phyloP scores from a whole-genome alignment of 2,888 invertebrate species.

The Brenthis daphne region DNA sequence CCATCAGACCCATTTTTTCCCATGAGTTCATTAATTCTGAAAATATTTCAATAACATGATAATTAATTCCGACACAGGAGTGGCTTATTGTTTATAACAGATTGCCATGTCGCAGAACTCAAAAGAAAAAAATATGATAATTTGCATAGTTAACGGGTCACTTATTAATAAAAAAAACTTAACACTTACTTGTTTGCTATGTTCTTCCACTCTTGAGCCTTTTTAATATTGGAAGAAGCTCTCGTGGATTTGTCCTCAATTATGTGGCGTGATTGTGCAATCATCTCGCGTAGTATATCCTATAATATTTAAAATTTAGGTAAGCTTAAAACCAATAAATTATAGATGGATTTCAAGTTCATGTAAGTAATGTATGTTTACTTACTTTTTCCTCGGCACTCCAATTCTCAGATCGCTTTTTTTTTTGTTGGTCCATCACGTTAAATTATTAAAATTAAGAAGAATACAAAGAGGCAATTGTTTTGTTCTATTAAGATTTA shows the following conservation, averaged over 20 bases:
- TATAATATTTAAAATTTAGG: neutral
- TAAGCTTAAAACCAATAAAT: neutral
- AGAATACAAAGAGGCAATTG: neutral
- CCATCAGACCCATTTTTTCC: too few relatives aligned
- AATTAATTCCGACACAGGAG: too few relatives aligned
- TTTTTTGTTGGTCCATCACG: neutral
- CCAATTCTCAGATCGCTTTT: conserved; percentile 4
- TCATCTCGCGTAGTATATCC: conserved; percentile 2
- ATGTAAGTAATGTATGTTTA: conserved; percentile 8
- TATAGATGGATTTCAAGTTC: conserved; percentile 7
- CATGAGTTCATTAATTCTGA: too few relatives aligned
- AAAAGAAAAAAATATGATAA: too few relatives aligned
- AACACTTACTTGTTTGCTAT: neutral
- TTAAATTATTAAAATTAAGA: neutral
- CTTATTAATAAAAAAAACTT: too few relatives aligned
- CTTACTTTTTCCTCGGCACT: conserved; percentile 15
- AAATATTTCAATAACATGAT: too few relatives aligned
- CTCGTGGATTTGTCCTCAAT: neutral
- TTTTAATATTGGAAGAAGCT: conserved; percentile 1
- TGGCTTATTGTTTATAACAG: too few relatives aligned
- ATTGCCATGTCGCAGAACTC: too few relatives aligned
- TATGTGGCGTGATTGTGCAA: neutral
- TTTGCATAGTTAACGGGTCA: too few relatives aligned
- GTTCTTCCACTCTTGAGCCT: neutral
- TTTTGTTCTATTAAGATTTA: neutral